Evolutionary conservation across 2,113 vertebrate genomes (phyloP), one percentile per base, ranked within the genome.

Genomic region (Serilophus lunatus): DNA sequence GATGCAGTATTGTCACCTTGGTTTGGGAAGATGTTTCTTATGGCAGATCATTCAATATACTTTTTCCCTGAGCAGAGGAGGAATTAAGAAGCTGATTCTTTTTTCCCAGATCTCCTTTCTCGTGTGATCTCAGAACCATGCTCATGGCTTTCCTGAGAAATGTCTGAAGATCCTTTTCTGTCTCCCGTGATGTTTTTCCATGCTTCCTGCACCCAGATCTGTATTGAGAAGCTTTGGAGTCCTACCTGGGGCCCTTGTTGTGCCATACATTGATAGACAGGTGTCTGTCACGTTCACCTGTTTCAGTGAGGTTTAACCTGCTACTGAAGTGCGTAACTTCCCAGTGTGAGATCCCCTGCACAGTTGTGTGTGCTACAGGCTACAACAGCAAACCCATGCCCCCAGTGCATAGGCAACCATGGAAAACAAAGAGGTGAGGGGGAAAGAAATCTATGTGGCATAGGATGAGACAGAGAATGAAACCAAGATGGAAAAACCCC

Each of bases 231-330:
- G 29, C 33, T 64, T 53, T 29, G 51, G 42, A 50, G 25, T 59
- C 65, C 19, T 25, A 38, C 13, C 38, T 25, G 64, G 50, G 7
- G 36, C 19, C 15, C 14, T 57, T 82, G 42, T 49, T 38, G 22
- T 35, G 31, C 10, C 1, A 0, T 25, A 14, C 14, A 3, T 28
- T n/a, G 45, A 14, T 24, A 51, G 12, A 9, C 13, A 33, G 14
- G 16, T 38, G 47, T 18, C 16, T 72, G 11, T 35, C 44, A 18
- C 12, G 7, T 28, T 82, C 71, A 49, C 19, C 13, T 71, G 1
- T 68, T 79, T 42, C 38, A 79, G 29, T 54, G 63, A 64, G 38
- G 6, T 69, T 76, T 72, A 70, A 80, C 45, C 13, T n/a, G 20
- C 16, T 26, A 4, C 4, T 29, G 40, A 65, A 70, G 31, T 10